Base-by-base conservation (phyloP, 2,113 vertebrate genomes). In the Copsychus sechellarum region DNA sequence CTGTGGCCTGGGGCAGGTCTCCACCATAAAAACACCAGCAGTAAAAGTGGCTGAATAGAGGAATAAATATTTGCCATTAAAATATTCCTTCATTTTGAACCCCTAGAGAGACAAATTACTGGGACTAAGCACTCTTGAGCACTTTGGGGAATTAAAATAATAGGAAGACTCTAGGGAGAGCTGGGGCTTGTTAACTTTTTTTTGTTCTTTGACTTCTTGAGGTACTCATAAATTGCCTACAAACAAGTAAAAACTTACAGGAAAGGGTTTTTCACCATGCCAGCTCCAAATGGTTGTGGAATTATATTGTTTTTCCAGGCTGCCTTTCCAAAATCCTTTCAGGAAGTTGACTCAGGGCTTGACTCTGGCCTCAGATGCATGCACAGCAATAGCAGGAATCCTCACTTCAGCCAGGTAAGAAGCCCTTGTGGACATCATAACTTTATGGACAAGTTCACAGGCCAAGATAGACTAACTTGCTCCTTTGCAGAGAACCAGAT, bases 271-370 rank as follows among this genome's bases (percentile, higher is more conserved):
- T 91, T 91, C 73, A 91, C 51, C 69, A 89, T 95, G 95, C 92
- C 94, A 96, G 83, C 60, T 91, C 73, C 73, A 91, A 93, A 95
- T 61, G 91, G 86, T 67, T 95, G 61, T 93, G 89, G 89, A 95
- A 93, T 95, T 86, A 96, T 24, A 92, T 54, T 96, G 86, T 95
- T 96, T 97, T 96, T 95, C 95, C 96, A 97, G 77, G 48, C 80
- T 96, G 80, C 57, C 73, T 93, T 95, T 95, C 94, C 95, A 95
- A 92, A 93, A 95, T 93, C 69, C 48, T 69, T 91, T 53, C 94
- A 95, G 96, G 94, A 97, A 95, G 80, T 91, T 97, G 94, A 96
- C 65, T 97, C 96, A 92, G 86, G 92, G 28, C 24, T 93, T 86
- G 69, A 86, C 65, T 93, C 67, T 38, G 43, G 83, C 77, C 83